Conservation (phyloP, 2,888 invertebrate species). For the Ischnus inquisitorius region DNA sequence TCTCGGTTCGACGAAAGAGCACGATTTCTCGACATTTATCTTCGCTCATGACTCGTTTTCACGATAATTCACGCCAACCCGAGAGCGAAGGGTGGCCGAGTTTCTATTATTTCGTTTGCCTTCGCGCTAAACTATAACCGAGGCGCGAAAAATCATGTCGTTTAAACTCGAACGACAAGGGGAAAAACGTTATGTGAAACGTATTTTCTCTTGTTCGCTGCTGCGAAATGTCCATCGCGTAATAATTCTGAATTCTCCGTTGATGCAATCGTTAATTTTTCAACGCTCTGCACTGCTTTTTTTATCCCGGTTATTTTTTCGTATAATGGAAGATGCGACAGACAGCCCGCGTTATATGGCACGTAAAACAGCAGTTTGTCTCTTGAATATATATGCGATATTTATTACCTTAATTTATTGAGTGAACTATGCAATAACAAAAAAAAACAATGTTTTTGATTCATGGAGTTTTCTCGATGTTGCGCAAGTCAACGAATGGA, state of each 20-base stretch:
- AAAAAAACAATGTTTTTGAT: too few species aligned
- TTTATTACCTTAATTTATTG: too few species aligned
- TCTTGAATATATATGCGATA: too few species aligned
- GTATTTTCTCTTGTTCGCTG: background rate
- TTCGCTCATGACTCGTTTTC: constrained; percentile 35
- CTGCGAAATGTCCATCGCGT: background rate
- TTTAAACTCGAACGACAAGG: constrained; percentile 31
- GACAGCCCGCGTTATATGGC: too few species aligned
- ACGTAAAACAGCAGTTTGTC: too few species aligned
- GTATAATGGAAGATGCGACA: too few species aligned
- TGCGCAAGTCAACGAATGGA: too few species aligned
- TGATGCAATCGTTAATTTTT: background rate
- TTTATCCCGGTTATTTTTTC: too few species aligned
- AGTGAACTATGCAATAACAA: too few species aligned
- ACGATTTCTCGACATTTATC: constrained; percentile 53
- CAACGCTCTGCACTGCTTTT: too few species aligned
- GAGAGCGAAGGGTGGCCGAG: constrained; percentile 31
- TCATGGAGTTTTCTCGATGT: too few species aligned
- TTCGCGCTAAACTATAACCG: constrained; percentile 8
- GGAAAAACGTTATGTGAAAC: constrained; percentile 15
- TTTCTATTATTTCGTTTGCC: constrained; percentile 39
- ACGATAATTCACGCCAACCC: constrained; percentile 54
- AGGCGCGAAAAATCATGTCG: constrained; percentile 14
- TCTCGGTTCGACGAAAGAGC: constrained; percentile 26
- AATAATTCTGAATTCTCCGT: background rate